Base-by-base conservation (phyloP, 1,140 invertebrate species). In the Formica exsecta region DNA sequence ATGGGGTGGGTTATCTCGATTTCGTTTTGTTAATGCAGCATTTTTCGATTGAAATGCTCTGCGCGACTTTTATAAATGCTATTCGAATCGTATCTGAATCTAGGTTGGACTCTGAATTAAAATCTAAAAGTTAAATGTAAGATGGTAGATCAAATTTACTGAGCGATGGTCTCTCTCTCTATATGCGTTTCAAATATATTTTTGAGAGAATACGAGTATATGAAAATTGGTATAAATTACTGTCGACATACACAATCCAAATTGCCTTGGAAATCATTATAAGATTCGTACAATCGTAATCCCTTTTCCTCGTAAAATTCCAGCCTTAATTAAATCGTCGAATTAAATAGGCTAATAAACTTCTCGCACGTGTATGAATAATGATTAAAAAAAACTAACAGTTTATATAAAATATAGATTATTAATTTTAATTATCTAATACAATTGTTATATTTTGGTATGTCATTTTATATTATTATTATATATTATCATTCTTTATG, bases 61-160 rank as follows among this genome's bases (percentile, higher is more conserved):
- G 32, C 48, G 29, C 48, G 38, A 76, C 16, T 44, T 41, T 62
- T 38, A 25, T 25, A 44, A 80, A 80, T 80, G 6, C 36, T 16
- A 54, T 36, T 71, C 6, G 38, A 71, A 29, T 7, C 16, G 32
- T 70, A 36, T 62, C 68, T 29, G 13, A 16, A 13, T 79, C 48
- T 11, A 71, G n/a, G 41, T 79, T 71, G 44, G 13, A 57, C 48
- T 41, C 16, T 4, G 32, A 29, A 80, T 80, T 70, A 80, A 80
- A 80, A 80, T 80, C 65, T 80, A 71, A 51, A 79, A 79, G 61
- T 79, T 79, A 57, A 80, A 80, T 57, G 77, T 29, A 57, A 71
- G 25, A 57, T 16, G 36, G 22, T 22, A 70, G 48, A 80, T 80
- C 44, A 80, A 80, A 44, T 57, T 77, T 77, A 77, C 59, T 3